phyloP scores from a whole-genome alignment of 2,888 invertebrate species.

The Drosophila borborema region DNA sequence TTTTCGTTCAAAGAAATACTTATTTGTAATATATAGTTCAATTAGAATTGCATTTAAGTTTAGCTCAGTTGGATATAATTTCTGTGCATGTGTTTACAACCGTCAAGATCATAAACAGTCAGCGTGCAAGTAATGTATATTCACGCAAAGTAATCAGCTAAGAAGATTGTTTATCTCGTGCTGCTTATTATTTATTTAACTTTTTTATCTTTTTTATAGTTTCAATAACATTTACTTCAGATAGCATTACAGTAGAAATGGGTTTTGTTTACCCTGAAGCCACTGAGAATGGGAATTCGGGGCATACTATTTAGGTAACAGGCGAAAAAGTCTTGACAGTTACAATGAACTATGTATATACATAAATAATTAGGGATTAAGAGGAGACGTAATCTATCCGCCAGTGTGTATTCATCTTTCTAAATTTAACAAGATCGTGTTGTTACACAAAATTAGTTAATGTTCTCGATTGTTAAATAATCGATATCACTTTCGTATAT shows the following conservation, averaged over 20 bases:
- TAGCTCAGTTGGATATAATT: neutral
- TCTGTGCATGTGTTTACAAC: neutral
- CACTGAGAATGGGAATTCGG: neutral
- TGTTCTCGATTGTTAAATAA: neutral
- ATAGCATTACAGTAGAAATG: neutral
- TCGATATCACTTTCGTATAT: neutral
- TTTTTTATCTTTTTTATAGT: neutral
- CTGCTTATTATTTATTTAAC: neutral
- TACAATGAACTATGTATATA: neutral
- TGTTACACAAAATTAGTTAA: neutral
- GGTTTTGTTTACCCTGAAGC: neutral
- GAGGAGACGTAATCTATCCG: neutral
- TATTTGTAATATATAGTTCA: neutral
- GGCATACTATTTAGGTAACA: neutral
- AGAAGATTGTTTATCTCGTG: neutral
- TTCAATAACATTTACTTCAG: constrained; percentile 1
- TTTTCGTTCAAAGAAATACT: neutral
- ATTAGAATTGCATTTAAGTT: neutral
- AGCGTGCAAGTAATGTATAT: neutral
- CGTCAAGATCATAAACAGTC: neutral
- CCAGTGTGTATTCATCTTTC: neutral
- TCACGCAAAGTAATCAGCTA: neutral
- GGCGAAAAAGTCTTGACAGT: neutral
- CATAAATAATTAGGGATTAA: neutral
- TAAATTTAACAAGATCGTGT: too few species aligned